Percentiles rank a stretch among this genome's conserved stretches.
Evolutionary conservation across 2,888 invertebrate species (phyloP).

Genomic region (Synanthedon formicaeformis): DNA sequence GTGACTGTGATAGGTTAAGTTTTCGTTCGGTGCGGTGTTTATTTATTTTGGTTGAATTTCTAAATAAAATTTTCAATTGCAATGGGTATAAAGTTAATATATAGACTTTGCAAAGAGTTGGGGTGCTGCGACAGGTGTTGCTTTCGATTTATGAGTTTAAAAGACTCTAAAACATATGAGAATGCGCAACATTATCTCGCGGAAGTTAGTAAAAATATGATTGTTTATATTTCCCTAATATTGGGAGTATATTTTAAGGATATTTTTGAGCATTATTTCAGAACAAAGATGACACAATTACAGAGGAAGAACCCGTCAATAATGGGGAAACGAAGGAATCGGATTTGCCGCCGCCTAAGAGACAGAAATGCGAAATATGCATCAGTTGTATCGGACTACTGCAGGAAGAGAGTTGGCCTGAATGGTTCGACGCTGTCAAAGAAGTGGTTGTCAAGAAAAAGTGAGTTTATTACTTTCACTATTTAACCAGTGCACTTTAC

Average conservation of each 20-base stretch:
- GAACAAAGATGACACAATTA: constrained; percentile 5
- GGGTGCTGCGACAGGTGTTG: constrained; percentile 79
- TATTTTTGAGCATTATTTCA: neutral
- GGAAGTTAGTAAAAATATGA: constrained; percentile 46
- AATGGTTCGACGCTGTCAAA: constrained; percentile 61
- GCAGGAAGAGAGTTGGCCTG: constrained; percentile 70
- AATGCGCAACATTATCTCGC: constrained; percentile 53
- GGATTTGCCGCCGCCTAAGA: constrained; percentile 37
- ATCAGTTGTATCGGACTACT: constrained; percentile 80
- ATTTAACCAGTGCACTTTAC: too few species aligned
- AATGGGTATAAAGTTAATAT: too few species aligned
- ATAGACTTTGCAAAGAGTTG: constrained; percentile 46
- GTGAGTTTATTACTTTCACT: constrained; percentile 15
- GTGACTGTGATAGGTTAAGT: too few species aligned
- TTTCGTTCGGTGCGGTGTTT: neutral
- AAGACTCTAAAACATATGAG: constrained; percentile 66
- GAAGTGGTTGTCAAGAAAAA: constrained; percentile 63
- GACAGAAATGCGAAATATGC: constrained; percentile 69
- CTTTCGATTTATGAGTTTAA: constrained; percentile 75
- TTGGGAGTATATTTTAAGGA: too few species aligned
- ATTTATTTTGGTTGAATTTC: neutral
- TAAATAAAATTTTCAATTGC: constrained; percentile 34
- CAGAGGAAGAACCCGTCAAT: neutral
- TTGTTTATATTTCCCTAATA: constrained; percentile 1
- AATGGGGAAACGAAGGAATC: too few species aligned